phyloP scores from a whole-genome alignment of 1,140 invertebrate genomes.

The Anastrepha ludens region DNA sequence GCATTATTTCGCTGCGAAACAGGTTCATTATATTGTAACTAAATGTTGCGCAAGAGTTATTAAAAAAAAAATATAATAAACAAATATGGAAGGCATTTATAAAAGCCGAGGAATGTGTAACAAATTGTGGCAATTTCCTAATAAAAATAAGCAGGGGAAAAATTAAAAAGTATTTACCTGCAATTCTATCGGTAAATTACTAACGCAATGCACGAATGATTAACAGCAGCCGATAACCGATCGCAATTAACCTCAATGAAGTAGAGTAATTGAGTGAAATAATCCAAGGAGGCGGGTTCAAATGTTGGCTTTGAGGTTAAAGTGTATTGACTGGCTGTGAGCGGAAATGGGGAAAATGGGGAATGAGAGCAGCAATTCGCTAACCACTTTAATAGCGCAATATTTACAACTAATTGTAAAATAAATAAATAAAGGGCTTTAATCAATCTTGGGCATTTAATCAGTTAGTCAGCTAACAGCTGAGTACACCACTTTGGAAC shows the following conservation, averaged over 20 bases:
- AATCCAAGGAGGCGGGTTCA: not conserved
- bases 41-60: too few relatives aligned
- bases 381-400: not conserved
- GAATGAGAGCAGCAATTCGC: not conserved
- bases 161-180: not conserved
- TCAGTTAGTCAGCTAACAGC: not conserved
- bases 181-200: not conserved
- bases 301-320: not conserved
- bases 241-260: conserved; percentile 17
- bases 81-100: too few relatives aligned
- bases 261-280: not conserved
- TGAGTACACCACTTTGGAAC: not conserved
- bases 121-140: not conserved
- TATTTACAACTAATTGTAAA: not conserved
- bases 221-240: not conserved
- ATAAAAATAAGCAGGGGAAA: not conserved
- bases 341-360: not conserved
- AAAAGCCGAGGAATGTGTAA: too few relatives aligned
- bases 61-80: too few relatives aligned
- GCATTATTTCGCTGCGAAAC: not conserved
- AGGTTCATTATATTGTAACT: not conserved
- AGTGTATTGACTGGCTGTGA: not conserved
- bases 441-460: conserved; percentile 2
- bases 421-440: not conserved
- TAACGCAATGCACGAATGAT: not conserved